A percentile compares a stretch with the other conserved stretches of the same genome.
These are phyloP conservation scores for Sebastes aleutianus DNA, from an alignment of 2,797 vertebrate genomes.

Conservation along the genomic window DNA sequence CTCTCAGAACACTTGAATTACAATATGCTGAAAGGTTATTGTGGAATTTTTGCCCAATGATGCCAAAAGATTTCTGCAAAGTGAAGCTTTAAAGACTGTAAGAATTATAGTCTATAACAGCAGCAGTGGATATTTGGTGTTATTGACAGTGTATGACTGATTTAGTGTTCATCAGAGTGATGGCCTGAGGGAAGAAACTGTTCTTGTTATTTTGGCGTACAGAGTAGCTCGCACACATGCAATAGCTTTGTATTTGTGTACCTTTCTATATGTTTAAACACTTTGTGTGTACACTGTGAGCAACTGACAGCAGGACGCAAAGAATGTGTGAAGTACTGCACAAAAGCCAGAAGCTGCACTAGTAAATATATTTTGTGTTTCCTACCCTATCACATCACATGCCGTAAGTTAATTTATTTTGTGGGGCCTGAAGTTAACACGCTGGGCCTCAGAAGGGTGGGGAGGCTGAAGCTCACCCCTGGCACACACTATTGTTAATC, in stretches of 20 bases:
- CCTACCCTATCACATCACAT: slow-evolving; percentile 5
- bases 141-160: too few species aligned
- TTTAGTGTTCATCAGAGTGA: accelerated
- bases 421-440: slow-evolving; percentile 37
- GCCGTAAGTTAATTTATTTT: slow-evolving; percentile 43
- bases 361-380: neutral
- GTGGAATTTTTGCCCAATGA: accelerated
- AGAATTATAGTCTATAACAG: too few species aligned
- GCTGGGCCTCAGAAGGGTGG: slow-evolving; percentile 58
- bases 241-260: neutral
- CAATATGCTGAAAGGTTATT: too few species aligned
- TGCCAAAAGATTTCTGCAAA: accelerated
- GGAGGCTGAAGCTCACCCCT: slow-evolving; percentile 70
- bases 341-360: neutral
- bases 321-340: neutral
- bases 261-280: neutral
- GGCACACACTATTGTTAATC: slow-evolving; percentile 80
- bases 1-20: too few species aligned
- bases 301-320: neutral
- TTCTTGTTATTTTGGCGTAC: too few species aligned
- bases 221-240: neutral
- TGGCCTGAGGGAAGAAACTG: too few species aligned
- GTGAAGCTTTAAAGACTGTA: too few species aligned
- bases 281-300: neutral
- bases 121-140: too few species aligned